Evolutionary conservation across 2,888 invertebrate genomes (phyloP), one percentile per base, ranked within the genome.

Genomic region (Periphyllus acericola): DNA sequence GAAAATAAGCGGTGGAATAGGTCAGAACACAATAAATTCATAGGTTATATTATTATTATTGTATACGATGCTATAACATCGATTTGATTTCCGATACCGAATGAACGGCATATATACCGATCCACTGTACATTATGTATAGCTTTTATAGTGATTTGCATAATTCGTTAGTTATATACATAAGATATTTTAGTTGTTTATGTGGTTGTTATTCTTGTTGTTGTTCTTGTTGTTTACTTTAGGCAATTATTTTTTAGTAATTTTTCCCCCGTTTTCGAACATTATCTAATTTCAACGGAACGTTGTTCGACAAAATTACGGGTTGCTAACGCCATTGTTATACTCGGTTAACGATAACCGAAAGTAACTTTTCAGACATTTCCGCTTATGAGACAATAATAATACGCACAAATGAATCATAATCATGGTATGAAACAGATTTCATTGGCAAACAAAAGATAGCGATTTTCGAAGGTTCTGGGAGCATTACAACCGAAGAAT

Each of bases 291-390:
- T 60, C 60, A 68, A 68, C 68, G 29, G 0, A 9, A 82, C 29
- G 46, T 46, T 82, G 29, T 40, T 71, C 71, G 32, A 55, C 36
- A 74, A 74, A 83, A 74, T 21, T 34, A 74, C 29, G 29, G 11
- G n/a, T 36, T 74, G 3, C 36, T 6, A 11, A 14, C n/a, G 60
- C 55, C 36, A 55, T 83, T 55, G 74, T 74, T 60, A n/a, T 46
- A 46, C 2, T 74, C 19, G n/a, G 25, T 46, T 82, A 83, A 55
- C 29, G 52, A 72, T 72, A 32, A 34, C 52, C 52, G 34, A 60
- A 71, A 82, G 71, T 72, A 82, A 82, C 52, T 52, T 72, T 82
- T 82, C n/a, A 82, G 71, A 82, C 46, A 25, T 29, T 71, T 52
- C 82, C 46, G 71, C 32, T 52, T 60, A 19, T 40, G 14, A 72